Conservation (phyloP, 2,113 vertebrate genomes). For the Ivindomyrus marchei region DNA sequence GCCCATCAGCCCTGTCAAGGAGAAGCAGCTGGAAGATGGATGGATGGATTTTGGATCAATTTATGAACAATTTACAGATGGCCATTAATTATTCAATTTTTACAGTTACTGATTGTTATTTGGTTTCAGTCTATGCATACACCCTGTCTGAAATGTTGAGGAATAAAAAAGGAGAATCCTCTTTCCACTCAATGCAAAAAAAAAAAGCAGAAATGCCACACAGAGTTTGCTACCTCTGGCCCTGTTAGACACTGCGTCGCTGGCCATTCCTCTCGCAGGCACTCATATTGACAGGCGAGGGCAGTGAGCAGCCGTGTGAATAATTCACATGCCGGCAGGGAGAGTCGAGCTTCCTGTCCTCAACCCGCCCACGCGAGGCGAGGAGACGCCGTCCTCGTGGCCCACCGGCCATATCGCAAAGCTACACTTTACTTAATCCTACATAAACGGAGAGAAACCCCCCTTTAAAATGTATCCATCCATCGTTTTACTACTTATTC, state of each 20-base stretch:
- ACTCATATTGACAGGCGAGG: slow-evolving; percentile 29
- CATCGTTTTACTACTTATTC: not conserved
- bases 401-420: not conserved
- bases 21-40: not conserved
- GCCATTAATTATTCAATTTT: not conserved
- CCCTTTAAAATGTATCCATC: not conserved
- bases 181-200: not conserved
- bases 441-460: not conserved
- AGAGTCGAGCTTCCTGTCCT: not conserved
- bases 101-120: not conserved
- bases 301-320: slow-evolving; percentile 43
- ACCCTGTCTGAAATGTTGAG: not conserved
- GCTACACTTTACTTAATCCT: not conserved
- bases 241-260: not conserved
- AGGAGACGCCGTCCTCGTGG: too few relatives aligned
- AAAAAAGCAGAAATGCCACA: not conserved
- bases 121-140: too few relatives aligned
- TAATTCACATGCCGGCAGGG: slow-evolving; percentile 40
- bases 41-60: not conserved
- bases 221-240: not conserved
- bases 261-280: not conserved
- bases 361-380: not conserved
- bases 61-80: not conserved
- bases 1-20: not conserved
- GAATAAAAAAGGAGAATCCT: not conserved